Base-by-base conservation (phyloP, 2,888 invertebrate species). In the Euplexia lucipara region DNA sequence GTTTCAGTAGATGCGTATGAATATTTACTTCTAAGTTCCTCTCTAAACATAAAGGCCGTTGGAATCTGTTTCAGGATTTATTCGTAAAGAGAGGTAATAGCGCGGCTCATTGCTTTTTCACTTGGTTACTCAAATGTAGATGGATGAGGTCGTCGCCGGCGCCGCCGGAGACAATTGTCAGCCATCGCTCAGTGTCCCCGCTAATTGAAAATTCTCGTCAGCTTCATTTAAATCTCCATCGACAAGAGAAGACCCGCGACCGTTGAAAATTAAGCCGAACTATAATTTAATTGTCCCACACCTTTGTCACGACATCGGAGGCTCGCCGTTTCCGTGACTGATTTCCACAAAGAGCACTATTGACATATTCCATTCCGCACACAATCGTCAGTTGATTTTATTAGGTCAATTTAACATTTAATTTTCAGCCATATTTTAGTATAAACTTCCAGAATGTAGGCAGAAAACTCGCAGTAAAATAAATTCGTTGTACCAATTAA, bases 131-230 rank as follows among this genome's bases (percentile, higher is more conserved):
- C 93, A 93, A 94, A 94, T 92, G 93, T 91, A 94, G 95, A 95
- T 89, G 88, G 90, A 95, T 94, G 93, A 90, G 91, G 86, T 88
- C 89, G 90, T 88, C 85, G 87, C 83, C 88, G 88, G 84, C 86
- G 88, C 85, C 89, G 88, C 87, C 87, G 84, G 85, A 91, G 93
- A 94, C 94, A 92, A 94, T 94, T 90, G 94, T 92, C 90, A 90
- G 85, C 88, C 86, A 95, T 95, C 93, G 90, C 91, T 95, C 95
- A 93, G 90, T 92, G 95, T 94, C 95, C 84, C 80, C 90, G 82
- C 94, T 95, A 95, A 95, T 95, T 95, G 94, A 92, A 93, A 92
- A 93, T 92, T 92, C 93, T 89, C 90, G 90, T 92, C 90, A 88
- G 92, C 90, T 90, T 89, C 92, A 92, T 94, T 94, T 93, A 90